Evolutionary conservation across 2,797 vertebrate genomes (phyloP), one percentile per base, ranked within the genome.

Genomic region (Antennarius maculatus): DNA sequence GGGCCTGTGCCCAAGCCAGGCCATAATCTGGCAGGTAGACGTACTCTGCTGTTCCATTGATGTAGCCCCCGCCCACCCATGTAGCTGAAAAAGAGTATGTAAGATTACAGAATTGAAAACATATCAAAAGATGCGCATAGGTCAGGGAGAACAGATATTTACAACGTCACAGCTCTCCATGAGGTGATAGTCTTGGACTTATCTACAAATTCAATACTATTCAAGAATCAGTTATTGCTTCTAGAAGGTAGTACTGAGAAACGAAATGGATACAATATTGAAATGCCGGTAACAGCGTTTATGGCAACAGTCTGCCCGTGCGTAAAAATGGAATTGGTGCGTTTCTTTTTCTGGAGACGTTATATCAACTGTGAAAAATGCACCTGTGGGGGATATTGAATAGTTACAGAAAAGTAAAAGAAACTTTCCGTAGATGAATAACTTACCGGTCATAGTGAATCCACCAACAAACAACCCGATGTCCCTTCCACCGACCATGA

Each of bases 61-160:
- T 99, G 79, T 99, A 99, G 67, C 98, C 98, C 23, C 98, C 98
- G 83, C 98, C 98, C 41, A 99, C 98, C 98, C 98, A 99, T 0
- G 98, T 99, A 58, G 98, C 98, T 99, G 92, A 74, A 90, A 79
- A 31, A 49, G 54, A 9, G 31, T 5, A 34, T 34, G 4, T 34
- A 34, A 1, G 31, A 34, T 34, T 34, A 34, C 7, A 34, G 5
- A 8, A 34, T 34, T 34, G 5, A 34, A 34, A 1, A 5, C 2
- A 34, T 5, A 34, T 34, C 31, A 34, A 34, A 34, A 3, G 31
- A 34, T 5, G 31, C 31, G 31, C 31, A 34, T 8, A 5, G 31
- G 31, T 34, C 5, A 5, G 31, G 31, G 31, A 34, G 7, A 34
- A 34, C 31, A 34, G 31, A 34, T 34, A 5, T 34, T 5, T 34